Base-by-base conservation (phyloP, 1,140 invertebrate genomes). In the Trachymyrmex septentrionalis region DNA sequence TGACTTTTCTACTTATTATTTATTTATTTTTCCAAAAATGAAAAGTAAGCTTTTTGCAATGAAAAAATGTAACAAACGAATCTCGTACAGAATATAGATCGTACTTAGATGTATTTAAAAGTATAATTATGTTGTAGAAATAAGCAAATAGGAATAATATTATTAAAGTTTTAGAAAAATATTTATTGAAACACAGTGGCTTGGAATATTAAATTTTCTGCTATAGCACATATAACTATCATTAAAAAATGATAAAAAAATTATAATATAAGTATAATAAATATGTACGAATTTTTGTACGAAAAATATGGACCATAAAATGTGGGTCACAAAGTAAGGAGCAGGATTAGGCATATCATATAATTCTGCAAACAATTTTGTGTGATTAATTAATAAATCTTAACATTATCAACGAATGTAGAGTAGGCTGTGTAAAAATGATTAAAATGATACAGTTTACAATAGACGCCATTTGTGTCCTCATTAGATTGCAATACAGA, bases 391-490 rank as follows among this genome's bases (percentile, higher is more conserved):
- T 48, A 77, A 19, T 48, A 77, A 38, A 63, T 63, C 57, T 63
- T 48, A 53, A 53, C 14, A 19, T 80, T 67, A 80, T 80, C 63
- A 53, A 55, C 3, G 4, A 12, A 34, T 38, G 19, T 66, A 30
- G n/a, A 67, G 44, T 27, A 38, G 38, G 24, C 21, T 48, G 24
- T 27, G 7, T 2, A 66, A 7, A 7, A 50, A 50, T 30, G 57
- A 64, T 77, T 30, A 64, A 77, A 48, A 12, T 30, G 76, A 77
- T 77, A 34, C 34, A 77, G n/a, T 57, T 78, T 53, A 27, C 19
- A 10, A 64, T 64, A 64, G 21, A 48, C 4, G 16, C 12, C 34
- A 38, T 19, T 63, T 34, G 75, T 27, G 24, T 48, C 4, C 21
- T 63, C 53, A 12, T 77, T 63, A 63, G 24, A 77, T 77, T 48